Percentiles rank a stretch among this genome's conserved stretches.
phyloP scores from a whole-genome alignment of 2,797 vertebrate species.

The Choloepus didactylus region DNA sequence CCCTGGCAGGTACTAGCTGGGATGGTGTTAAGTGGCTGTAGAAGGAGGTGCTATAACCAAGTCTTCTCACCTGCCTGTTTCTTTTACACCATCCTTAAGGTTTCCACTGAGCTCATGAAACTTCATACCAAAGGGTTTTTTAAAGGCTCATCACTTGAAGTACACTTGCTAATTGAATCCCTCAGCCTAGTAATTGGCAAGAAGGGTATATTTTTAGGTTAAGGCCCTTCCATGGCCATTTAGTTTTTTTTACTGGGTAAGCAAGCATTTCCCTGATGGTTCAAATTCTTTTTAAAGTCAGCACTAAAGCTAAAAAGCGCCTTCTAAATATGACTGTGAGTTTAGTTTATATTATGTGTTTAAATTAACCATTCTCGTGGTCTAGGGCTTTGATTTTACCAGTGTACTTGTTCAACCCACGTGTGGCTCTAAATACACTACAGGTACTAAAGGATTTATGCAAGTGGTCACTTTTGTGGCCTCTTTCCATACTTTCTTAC shows the following conservation, averaged over 20 bases:
- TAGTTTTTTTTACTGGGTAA: conserved; percentile 32
- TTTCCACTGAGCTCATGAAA: conserved; percentile 43
- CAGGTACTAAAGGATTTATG: background rate
- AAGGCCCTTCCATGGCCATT: conserved; percentile 49
- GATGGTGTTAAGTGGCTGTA: background rate
- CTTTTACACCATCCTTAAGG: background rate
- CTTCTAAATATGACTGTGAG: conserved; percentile 43
- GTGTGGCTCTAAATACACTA: background rate
- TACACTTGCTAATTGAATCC: conserved; percentile 49
- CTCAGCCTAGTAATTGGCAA: conserved; percentile 29
- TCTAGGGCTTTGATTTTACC: background rate
- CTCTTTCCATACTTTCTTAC: background rate
- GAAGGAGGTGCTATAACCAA: background rate
- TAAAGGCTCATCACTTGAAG: conserved; percentile 48
- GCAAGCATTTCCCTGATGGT: background rate
- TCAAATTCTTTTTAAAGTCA: conserved; percentile 60
- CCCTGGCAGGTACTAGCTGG: background rate
- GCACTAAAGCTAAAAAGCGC: conserved; percentile 2
- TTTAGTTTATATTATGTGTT: background rate
- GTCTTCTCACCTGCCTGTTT: background rate
- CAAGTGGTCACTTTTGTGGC: background rate
- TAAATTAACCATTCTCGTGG: conserved; percentile 18
- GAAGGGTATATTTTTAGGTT: conserved; percentile 8
- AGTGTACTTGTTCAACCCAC: background rate
- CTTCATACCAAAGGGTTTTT: conserved; percentile 66